A percentile compares a stretch with the other conserved stretches of the same genome.
Evolutionary conservation across 2,888 invertebrate genomes (phyloP).

Genomic region (Pelosia muscerda): DNA sequence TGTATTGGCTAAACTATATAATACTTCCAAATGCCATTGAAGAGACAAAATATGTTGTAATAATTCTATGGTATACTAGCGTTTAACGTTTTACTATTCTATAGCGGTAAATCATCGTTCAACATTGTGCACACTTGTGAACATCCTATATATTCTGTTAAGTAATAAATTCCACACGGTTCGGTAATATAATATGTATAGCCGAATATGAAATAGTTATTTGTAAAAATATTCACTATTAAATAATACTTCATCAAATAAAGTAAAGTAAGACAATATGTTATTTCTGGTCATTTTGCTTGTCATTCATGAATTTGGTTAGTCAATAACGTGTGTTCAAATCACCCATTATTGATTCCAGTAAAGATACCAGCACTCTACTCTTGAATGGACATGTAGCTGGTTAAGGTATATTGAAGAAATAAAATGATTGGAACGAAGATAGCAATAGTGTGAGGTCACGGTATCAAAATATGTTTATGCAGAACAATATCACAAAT

Average conservation of each 20-base stretch:
- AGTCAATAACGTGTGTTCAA: no score
- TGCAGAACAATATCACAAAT: not conserved
- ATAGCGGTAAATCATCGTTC: no score
- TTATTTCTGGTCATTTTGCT: no score
- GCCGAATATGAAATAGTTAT: not conserved
- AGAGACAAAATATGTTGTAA: not conserved
- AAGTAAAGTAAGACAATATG: no score
- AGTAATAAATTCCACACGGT: not conserved
- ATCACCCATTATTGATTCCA: not conserved
- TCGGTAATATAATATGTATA: no score
- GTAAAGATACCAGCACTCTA: not conserved
- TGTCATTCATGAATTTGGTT: no score
- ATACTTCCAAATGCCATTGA: not conserved
- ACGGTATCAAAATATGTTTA: not conserved
- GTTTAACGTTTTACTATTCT: no score
- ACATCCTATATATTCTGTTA: not conserved
- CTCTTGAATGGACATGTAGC: not conserved
- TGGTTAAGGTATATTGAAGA: not conserved
- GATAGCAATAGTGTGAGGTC: no score
- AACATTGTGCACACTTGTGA: not conserved
- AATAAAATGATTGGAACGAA: no score
- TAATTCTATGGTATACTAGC: not conserved
- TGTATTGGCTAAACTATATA: no score
- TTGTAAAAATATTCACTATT: not conserved
- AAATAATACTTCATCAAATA: not conserved